Conservation (phyloP, 2,797 vertebrate genomes). For the Xenops minutus region DNA sequence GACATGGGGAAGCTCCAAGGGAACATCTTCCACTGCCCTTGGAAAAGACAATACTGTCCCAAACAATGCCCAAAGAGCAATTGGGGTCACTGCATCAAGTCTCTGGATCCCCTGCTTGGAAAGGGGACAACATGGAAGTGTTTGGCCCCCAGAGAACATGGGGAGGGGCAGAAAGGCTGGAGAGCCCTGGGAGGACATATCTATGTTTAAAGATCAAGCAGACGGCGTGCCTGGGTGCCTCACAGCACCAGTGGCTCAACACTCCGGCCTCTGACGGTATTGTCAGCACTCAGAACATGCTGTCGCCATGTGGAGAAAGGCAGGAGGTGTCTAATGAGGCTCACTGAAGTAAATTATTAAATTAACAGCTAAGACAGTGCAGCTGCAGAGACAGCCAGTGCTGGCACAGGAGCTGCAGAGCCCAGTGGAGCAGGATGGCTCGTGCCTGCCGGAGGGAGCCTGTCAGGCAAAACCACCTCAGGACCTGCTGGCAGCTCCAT, state of each 20-base stretch:
- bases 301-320: not conserved
- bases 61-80: not conserved
- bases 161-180: not conserved
- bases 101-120: not conserved
- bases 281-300: accelerated
- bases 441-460: accelerated
- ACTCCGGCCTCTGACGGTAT: accelerated
- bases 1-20: accelerated
- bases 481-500: not conserved
- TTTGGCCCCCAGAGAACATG: not conserved
- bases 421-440: accelerated
- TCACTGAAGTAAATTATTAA: not conserved
- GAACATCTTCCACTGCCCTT: not conserved
- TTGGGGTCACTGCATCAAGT: not conserved
- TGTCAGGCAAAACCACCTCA: accelerated
- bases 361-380: conserved; percentile 37
- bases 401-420: not conserved
- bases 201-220: not conserved
- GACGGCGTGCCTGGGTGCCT: accelerated
- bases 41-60: not conserved
- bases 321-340: conserved; percentile 13
- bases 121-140: not conserved
- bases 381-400: not conserved
- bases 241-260: accelerated
- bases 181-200: not conserved